A percentile compares a stretch with the other conserved stretches of the same genome.
Conservation (phyloP, 2,797 vertebrate species). For the Rhynchonycteris naso region DNA sequence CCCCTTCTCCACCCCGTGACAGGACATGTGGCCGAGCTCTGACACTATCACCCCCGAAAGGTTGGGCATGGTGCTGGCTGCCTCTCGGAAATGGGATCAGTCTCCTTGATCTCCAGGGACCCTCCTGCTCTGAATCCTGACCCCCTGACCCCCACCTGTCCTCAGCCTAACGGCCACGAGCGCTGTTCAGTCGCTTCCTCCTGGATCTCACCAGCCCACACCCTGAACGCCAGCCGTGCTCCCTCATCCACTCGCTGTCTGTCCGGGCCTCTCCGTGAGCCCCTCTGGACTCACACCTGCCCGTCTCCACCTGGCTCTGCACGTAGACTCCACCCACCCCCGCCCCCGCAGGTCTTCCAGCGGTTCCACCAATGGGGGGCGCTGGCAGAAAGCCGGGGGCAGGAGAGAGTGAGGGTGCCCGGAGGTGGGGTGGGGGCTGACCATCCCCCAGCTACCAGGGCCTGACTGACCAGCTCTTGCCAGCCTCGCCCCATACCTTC, state of each 20-base stretch:
- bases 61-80: rapidly evolving
- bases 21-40: background rate
- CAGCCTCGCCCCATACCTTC: background rate
- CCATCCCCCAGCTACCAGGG: too few relatives aligned
- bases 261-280: background rate
- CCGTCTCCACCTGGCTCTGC: background rate
- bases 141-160: background rate
- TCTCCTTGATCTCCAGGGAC: background rate
- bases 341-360: background rate
- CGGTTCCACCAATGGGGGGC: background rate
- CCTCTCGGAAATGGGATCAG: background rate
- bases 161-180: background rate
- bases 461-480: background rate
- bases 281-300: background rate
- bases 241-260: rapidly evolving
- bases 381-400: background rate
- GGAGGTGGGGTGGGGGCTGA: background rate
- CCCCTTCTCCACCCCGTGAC: too few relatives aligned
- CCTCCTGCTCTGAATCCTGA: background rate
- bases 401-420: background rate
- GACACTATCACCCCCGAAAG: background rate
- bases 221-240: background rate
- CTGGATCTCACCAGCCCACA: background rate
- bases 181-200: background rate
- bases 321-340: rapidly evolving